Evolutionary conservation across 2,797 vertebrate species (phyloP).

Genomic region (Schizopygopsis pylzovi): DNA sequence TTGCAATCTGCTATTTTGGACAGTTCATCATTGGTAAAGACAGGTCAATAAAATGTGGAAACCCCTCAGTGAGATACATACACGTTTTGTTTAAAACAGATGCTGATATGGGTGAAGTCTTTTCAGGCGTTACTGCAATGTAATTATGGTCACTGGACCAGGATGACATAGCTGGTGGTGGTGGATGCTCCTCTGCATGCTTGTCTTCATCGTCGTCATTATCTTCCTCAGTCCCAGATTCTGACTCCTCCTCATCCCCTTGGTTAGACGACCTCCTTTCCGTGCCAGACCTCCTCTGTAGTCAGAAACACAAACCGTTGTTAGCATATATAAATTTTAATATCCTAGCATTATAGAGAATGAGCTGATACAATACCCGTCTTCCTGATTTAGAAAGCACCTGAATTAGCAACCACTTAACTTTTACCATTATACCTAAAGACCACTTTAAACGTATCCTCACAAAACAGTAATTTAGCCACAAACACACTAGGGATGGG

Average conservation of each 20-base stretch:
- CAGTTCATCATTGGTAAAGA: conserved; percentile 55
- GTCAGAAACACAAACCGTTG: neutral
- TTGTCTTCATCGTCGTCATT: conserved; percentile 73
- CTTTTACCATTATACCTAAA: neutral
- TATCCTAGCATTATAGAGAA: neutral
- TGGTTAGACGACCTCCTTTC: conserved; percentile 71
- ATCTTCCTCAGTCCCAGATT: conserved; percentile 66
- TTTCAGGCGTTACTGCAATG: conserved; percentile 99
- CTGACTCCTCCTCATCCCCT: conserved; percentile 51
- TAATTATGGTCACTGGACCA: conserved; percentile 99
- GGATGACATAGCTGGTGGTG: conserved; percentile 85
- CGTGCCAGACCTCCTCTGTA: conserved; percentile 71
- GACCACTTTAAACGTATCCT: neutral
- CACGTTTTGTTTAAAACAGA: conserved; percentile 98
- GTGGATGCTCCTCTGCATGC: conserved; percentile 77
- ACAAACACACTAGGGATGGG: too few relatives aligned
- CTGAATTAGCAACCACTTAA: conserved; percentile 6
- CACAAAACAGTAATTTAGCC: neutral
- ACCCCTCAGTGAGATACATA: conserved; percentile 93
- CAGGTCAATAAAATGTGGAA: conserved; percentile 65
- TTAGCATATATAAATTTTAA: neutral
- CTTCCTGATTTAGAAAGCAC: neutral
- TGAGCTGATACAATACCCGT: neutral
- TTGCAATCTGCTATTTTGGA: conserved; percentile 29
- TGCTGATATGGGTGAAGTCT: conserved; percentile 93